Evolutionary conservation across 2,113 vertebrate species (phyloP), one percentile per base, ranked within the genome.

Genomic region (Sula dactylatra): DNA sequence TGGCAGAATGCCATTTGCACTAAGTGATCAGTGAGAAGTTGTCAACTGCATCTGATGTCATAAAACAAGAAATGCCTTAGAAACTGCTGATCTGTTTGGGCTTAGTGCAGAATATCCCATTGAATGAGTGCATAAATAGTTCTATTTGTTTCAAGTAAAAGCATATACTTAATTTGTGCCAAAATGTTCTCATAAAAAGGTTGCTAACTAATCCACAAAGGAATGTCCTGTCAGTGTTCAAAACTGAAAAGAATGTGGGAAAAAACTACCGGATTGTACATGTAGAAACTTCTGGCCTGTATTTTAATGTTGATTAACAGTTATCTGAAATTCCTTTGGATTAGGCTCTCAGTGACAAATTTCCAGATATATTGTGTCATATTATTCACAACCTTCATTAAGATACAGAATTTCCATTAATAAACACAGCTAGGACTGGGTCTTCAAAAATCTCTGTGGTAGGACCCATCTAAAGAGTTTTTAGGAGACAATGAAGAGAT

Each of bases 1-100:
- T 96, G 96, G 89, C 92, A 94, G 77, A 95, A 97, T 90, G 97
- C 88, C 96, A 96, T 38, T 97, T 97, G 70, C 56, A 77, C 47
- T 89, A 85, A 92, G 79, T 76, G 95, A 96, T 95, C 91, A 97
- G 64, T 92, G 88, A 96, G 97, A 94, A 88, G 78, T 76, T 95
- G 80, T 93, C 80, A 85, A 36, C 93, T 94, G 58, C 90, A 82
- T 89, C 76, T 89, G 82, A 88, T 92, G 82, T 94, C 93, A 96
- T 83, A 96, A 97, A 96, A 31, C 34, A 95, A 87, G 55, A 83
- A 91, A 94, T 88, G 74, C 82, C 78, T 92, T 65, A 87, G 84
- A 96, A 96, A 96, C 77, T 85, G 90, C 88, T 13, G 1, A 78
- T 96, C 87, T 97, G 20, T 86, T 92, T 91, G 20, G 59, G 32